Conservation (phyloP, 1,140 invertebrate species). For the Bombus impatiens region DNA sequence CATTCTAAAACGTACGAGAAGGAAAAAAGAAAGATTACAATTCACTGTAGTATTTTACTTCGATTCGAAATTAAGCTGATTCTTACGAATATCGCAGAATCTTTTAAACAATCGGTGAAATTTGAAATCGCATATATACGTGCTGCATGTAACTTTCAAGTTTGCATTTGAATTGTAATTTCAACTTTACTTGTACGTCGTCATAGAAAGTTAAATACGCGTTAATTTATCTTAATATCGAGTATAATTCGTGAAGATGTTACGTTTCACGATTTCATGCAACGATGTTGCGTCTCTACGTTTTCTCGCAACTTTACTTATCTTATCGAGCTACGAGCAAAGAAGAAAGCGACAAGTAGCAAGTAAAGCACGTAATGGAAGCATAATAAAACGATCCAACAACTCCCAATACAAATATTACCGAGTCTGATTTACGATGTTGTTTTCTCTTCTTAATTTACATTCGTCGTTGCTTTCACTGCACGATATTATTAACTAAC, state of each 20-base stretch:
- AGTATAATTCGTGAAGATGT: too few species aligned
- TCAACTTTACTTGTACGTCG: neutral
- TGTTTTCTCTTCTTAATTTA: neutral
- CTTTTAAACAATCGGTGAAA: too few species aligned
- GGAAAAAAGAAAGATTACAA: too few species aligned
- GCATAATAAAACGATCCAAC: neutral
- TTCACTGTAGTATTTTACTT: too few species aligned
- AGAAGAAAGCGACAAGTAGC: slow-evolving; percentile 2
- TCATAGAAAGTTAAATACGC: too few species aligned
- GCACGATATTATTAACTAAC: neutral
- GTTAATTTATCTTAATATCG: too few species aligned
- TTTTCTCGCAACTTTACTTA: slow-evolving; percentile 29
- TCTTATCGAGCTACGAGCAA: slow-evolving; percentile 56
- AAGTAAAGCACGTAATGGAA: neutral
- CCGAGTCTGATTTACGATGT: neutral
- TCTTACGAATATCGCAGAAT: too few species aligned
- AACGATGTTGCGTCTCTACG: neutral
- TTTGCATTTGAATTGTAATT: neutral
- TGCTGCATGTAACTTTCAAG: neutral
- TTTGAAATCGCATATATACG: too few species aligned
- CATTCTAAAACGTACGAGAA: neutral
- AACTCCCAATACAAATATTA: neutral
- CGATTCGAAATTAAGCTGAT: too few species aligned
- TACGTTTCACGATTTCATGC: neutral
- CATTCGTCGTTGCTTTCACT: neutral